Base-by-base conservation (phyloP, 2,113 vertebrate genomes). In the Bucco capensis region DNA sequence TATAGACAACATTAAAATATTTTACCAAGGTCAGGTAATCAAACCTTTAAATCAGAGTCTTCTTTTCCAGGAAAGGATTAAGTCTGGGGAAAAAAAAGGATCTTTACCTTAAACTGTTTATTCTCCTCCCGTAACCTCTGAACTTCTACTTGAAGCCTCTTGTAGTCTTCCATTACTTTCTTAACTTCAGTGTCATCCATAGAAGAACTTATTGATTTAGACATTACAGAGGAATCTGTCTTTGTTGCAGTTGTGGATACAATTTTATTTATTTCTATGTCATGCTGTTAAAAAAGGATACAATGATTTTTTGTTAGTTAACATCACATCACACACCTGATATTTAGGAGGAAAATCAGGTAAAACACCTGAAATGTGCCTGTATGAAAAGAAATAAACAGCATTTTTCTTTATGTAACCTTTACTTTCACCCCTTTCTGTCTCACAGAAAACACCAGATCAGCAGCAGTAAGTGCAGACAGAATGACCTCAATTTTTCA, bases 111-210 rank as follows among this genome's bases (percentile, higher is more conserved):
- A 95, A 99, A 98, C 85, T 98, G 99, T 98, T 98, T 98, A 98
- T 99, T 99, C 98, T 99, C 99, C 97, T 99, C 99, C 95, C 98
- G 98, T 97, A 99, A 98, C 97, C 99, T 98, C 96, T 99, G 99
- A 77, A 99, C 98, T 95, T 99, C 99, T 79, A 98, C 97, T 96
- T 99, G 99, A 97, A 99, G 98, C 97, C 98, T 98, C 98, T 98
- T 99, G 94, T 98, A 99, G 64, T 99, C 99, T 83, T 99, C 99
- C 98, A 99, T 98, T 96, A 99, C 97, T 97, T 98, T 99, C 98
- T 98, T 99, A 73, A 99, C 98, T 96, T 99, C 99, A 10, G 97
- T 93, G 54, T 99, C 99, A 90, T 99, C 99, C 86, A 99, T 96
- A 95, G 98, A 98, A 94, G 98, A 98, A 95, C 98, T 98, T 98